Percentiles rank a stretch among this genome's conserved stretches.
Evolutionary conservation across 1,140 invertebrate species (phyloP).

Genomic region (Phortica variegata): DNA sequence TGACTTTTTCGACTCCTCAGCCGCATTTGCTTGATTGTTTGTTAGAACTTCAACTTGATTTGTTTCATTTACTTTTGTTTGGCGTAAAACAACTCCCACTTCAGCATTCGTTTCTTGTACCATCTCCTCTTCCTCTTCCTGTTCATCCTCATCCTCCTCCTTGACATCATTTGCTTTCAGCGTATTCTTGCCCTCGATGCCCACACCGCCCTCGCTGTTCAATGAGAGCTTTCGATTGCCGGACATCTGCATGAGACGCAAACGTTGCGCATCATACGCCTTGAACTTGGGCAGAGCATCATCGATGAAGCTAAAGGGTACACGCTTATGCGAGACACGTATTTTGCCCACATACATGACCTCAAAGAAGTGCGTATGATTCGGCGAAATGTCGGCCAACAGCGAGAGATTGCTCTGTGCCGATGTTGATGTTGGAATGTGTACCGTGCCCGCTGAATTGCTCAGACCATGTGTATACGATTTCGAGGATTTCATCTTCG

Average conservation of each 20-base stretch:
- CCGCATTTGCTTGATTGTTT: too few relatives aligned
- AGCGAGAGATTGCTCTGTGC: constrained; percentile 61
- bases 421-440: constrained; percentile 51
- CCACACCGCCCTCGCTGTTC: constrained; percentile 40
- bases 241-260: constrained; percentile 59
- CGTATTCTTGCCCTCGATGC: constrained; percentile 30
- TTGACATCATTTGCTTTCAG: constrained; percentile 43
- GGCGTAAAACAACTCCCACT: constrained; percentile 27
- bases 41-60: not conserved
- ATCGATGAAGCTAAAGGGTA: constrained; percentile 86
- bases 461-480: constrained; percentile 54
- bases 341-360: constrained; percentile 88
- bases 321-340: constrained; percentile 78
- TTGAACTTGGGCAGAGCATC: constrained; percentile 84
- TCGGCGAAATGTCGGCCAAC: constrained; percentile 76
- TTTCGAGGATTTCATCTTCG: constrained; percentile 54
- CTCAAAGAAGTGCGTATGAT: constrained; percentile 83
- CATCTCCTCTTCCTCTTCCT: constrained; percentile 15
- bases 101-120: constrained; percentile 31
- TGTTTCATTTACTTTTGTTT: not conserved
- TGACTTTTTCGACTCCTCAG: constrained; percentile 5
- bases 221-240: constrained; percentile 47
- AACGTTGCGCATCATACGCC: constrained; percentile 73
- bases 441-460: constrained; percentile 51
- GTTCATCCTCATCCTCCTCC: constrained; percentile 42